These are phyloP conservation scores for Dryocosmus kuriphilus DNA, from an alignment of 2,888 invertebrate genomes.

Conservation along the genomic window DNA sequence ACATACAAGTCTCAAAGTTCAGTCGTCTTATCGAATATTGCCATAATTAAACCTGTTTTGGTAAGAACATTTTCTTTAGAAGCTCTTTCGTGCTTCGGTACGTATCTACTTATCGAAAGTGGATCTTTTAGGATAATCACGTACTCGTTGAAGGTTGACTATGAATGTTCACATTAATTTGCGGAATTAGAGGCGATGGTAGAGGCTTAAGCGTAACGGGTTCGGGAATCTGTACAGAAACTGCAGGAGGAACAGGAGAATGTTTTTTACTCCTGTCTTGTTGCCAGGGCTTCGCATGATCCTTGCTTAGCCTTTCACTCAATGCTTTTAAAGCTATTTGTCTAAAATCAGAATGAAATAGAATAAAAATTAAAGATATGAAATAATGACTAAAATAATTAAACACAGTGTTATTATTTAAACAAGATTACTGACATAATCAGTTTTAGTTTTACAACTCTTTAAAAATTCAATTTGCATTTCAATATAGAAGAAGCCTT, in stretches of 20 bases:
- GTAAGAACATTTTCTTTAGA: slow-evolving; percentile 65
- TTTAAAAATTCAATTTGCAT: too few relatives aligned
- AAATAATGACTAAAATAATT: too few relatives aligned
- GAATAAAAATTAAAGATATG: not conserved
- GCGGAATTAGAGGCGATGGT: slow-evolving; percentile 73
- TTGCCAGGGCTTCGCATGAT: slow-evolving; percentile 74
- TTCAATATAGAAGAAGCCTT: too few relatives aligned
- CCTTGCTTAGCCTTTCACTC: slow-evolving; percentile 88
- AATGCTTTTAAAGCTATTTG: slow-evolving; percentile 97
- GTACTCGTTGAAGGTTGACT: slow-evolving; percentile 72
- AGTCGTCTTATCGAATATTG: slow-evolving; percentile 62
- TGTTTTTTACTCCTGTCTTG: slow-evolving; percentile 74
- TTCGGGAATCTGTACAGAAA: slow-evolving; percentile 74
- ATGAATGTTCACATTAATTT: slow-evolving; percentile 72
- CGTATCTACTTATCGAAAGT: slow-evolving; percentile 59
- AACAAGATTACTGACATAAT: too few relatives aligned
- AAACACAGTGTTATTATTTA: too few relatives aligned
- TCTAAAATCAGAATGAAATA: slow-evolving; percentile 79
- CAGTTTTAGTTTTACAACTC: too few relatives aligned
- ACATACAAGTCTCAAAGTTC: slow-evolving; percentile 59
- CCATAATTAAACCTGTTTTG: slow-evolving; percentile 61
- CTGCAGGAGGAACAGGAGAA: slow-evolving; percentile 70
- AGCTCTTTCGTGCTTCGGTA: slow-evolving; percentile 61
- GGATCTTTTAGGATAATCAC: slow-evolving; percentile 70
- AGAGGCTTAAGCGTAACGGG: slow-evolving; percentile 70